Base-by-base conservation (phyloP, 2,888 invertebrate genomes). In the Aphelenchoides bicaudatus region DNA sequence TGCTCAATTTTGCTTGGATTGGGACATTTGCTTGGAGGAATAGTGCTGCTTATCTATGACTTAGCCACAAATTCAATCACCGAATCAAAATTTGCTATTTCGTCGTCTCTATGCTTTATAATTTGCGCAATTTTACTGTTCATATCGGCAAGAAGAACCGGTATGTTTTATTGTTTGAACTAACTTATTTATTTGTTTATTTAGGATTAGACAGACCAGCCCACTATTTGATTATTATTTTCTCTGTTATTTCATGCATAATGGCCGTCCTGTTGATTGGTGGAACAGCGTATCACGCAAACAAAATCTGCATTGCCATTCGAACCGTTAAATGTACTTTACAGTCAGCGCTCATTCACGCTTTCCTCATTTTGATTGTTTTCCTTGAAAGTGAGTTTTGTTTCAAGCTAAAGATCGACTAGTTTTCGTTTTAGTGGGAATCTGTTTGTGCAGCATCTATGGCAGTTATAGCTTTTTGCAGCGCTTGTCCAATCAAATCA, bases 141-240 rank as follows among this genome's bases (percentile, higher is more conserved):
- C 34, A 67, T 67, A 39, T 61, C 67, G n/a, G 63, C 61, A 19
- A 50, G 67, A 58, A 59, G n/a, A n/a, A n/a, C n/a, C n/a, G n/a
- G n/a, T n/a, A n/a, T n/a, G n/a, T n/a, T n/a, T n/a, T n/a, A 28
- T 25, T 54, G 23, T 55, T 50, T 30, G n/a, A 28, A 29, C 29
- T 31, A n/a, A 39, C 56, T 4, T 28, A 16, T 59, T 19, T 10
- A 16, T 10, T n/a, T 21, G 60, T 30, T 38, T 65, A 63, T 39
- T 55, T n/a, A n/a, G n/a, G 67, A 6, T 39, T 67, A 4, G 67
- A 67, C 38, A 52, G 58, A 6, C 56, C 62, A 34, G 61, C 66
- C 25, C 66, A 67, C 27, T 21, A 61, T 2, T 56, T 67, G 25
- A 53, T 67, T 31, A 52, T 66, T 29, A 52, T 51, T 23, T 61